phyloP scores from a whole-genome alignment of 1,140 invertebrate genomes.

The Pseudobourletiella spinata region DNA sequence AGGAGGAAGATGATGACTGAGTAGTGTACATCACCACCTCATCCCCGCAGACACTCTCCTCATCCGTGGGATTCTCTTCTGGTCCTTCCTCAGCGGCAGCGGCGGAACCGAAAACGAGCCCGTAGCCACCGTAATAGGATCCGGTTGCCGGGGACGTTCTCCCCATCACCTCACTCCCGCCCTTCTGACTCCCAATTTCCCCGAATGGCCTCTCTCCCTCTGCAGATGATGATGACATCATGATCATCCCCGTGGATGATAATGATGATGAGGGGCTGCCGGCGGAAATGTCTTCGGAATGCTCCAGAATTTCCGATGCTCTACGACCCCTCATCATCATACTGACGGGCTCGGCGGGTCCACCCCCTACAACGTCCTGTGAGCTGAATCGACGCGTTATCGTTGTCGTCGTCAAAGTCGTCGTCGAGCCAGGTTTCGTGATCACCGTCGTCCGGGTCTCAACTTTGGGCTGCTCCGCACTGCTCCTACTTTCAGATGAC shows the following conservation, averaged over 20 bases:
- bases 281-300: not conserved
- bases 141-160: not conserved
- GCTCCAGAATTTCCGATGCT: constrained; percentile 9
- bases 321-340: not conserved
- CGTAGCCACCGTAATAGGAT: constrained; percentile 8
- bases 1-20: too few relatives aligned
- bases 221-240: not conserved
- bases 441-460: not conserved
- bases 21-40: too few relatives aligned
- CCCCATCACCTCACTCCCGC: not conserved
- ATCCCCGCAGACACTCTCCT: not conserved
- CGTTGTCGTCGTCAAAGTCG: constrained; percentile 3
- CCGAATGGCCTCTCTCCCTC: not conserved
- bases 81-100: not conserved
- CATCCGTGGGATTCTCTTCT: not conserved
- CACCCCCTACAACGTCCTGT: not conserved
- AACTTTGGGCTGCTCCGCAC: not conserved
- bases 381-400: constrained; percentile 23
- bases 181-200: not conserved
- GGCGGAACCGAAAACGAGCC: constrained; percentile 21
- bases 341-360: not conserved
- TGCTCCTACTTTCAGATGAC: not conserved
- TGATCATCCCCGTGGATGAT: not conserved
- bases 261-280: not conserved
- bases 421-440: not conserved